These are phyloP conservation scores for Ptychodera flava DNA, from an alignment of 35 echinoderm and acorn worm genomes.

Conservation along the genomic window DNA sequence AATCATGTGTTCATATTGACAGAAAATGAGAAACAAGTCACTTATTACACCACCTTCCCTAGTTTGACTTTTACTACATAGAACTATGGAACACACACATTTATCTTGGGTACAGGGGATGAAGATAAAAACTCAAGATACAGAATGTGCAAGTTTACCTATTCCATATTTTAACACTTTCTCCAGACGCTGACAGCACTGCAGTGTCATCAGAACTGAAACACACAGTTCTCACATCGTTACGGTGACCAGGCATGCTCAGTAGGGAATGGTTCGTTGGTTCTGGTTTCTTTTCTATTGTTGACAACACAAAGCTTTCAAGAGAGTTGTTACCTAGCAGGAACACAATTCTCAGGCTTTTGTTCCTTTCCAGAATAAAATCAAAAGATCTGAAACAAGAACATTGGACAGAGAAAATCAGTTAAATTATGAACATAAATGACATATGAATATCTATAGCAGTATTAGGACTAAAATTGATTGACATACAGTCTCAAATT, in stretches of 20 bases:
- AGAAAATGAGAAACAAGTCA: too few species aligned
- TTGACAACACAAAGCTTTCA: constrained; percentile 33
- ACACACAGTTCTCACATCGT: constrained; percentile 71
- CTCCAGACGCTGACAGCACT: constrained; percentile 69
- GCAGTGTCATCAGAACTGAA: constrained; percentile 94
- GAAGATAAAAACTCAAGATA: too few species aligned
- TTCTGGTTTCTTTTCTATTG: constrained; percentile 28
- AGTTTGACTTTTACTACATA: too few species aligned
- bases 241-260: constrained; percentile 56
- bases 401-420: background rate
- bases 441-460: background rate
- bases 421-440: background rate
- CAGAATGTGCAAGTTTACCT: too few species aligned
- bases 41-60: too few species aligned
- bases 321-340: constrained; percentile 80
- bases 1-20: too few species aligned
- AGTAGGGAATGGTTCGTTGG: constrained; percentile 10
- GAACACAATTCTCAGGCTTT: constrained; percentile 28
- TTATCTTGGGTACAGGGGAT: too few species aligned
- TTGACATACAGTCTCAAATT: too few species aligned
- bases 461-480: too few species aligned
- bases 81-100: too few species aligned
- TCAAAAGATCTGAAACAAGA: constrained; percentile 75
- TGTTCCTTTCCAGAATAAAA: constrained; percentile 26
- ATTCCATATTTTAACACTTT: constrained; percentile 90